Evolutionary conservation across 2,888 invertebrate genomes (phyloP).

Genomic region (Tricholauxania praeusta): DNA sequence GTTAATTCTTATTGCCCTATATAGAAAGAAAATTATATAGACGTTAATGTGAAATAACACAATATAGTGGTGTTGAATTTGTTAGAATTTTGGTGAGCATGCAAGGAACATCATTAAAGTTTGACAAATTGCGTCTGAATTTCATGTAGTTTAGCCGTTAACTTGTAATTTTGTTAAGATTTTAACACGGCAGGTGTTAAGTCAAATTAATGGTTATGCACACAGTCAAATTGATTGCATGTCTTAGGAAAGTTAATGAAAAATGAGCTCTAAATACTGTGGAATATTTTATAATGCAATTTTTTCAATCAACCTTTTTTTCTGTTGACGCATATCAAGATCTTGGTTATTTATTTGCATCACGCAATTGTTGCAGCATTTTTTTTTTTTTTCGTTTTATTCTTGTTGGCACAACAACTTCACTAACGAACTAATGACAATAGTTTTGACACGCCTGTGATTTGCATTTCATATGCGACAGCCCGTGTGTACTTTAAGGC

Average conservation of each 20-base stretch:
- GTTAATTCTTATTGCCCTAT: slow-evolving; percentile 6
- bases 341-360: slow-evolving; percentile 25
- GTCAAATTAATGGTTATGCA: slow-evolving; percentile 6
- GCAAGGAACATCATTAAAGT: neutral
- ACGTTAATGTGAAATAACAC: neutral
- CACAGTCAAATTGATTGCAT: no score
- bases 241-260: no score
- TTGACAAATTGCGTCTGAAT: slow-evolving; percentile 24
- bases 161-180: neutral
- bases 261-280: no score
- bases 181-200: slow-evolving; percentile 25
- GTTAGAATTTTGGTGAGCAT: no score
- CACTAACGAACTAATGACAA: slow-evolving; percentile 31
- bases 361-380: slow-evolving; percentile 9
- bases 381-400: no score
- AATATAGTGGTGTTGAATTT: slow-evolving; percentile 2
- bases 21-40: neutral
- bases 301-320: no score
- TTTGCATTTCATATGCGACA: neutral
- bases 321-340: slow-evolving; percentile 25
- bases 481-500: no score
- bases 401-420: neutral
- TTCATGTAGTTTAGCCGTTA: neutral
- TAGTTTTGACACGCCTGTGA: slow-evolving; percentile 33
- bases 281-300: neutral